A percentile compares a stretch with the other conserved stretches of the same genome.
phyloP scores from a whole-genome alignment of 2,113 vertebrate genomes.

The Australoheros scitulus region DNA sequence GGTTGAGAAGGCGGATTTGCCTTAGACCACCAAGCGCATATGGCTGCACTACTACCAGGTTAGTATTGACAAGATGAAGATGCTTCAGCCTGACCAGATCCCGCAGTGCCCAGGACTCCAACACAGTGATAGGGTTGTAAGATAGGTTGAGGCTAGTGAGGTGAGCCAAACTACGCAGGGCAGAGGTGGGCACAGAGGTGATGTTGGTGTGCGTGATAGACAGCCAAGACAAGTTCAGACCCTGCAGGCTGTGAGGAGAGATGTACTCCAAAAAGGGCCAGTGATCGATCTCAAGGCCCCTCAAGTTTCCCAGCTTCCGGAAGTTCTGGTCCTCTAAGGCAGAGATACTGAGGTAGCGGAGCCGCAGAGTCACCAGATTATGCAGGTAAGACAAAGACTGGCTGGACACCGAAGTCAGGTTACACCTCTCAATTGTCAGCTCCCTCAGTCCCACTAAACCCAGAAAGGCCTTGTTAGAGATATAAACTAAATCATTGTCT shows the following conservation, averaged over 20 bases:
- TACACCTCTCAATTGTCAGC: conserved; percentile 94
- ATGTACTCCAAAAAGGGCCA: conserved; percentile 94
- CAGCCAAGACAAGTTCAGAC: conserved; percentile 93
- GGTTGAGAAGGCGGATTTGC: conserved; percentile 92
- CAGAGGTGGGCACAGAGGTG: conserved; percentile 88
- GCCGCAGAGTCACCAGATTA: conserved; percentile 86
- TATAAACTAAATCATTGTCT: conserved; percentile 96
- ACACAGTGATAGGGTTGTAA: conserved; percentile 91
- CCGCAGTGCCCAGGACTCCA: conserved; percentile 90
- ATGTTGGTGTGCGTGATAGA: conserved; percentile 97
- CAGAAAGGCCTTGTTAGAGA: conserved; percentile 92
- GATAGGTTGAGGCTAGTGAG: conserved; percentile 93
- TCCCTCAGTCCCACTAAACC: conserved; percentile 89
- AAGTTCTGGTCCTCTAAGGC: conserved; percentile 93
- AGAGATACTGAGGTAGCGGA: conserved; percentile 91
- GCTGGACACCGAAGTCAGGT: conserved; percentile 91
- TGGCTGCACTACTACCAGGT: conserved; percentile 85
- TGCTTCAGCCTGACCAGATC: conserved; percentile 93
- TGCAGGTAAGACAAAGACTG: conserved; percentile 93
- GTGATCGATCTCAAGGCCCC: conserved; percentile 91
- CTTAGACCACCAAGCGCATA: conserved; percentile 90
- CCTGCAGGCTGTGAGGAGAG: conserved; percentile 88
- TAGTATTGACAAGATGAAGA: conserved; percentile 91
- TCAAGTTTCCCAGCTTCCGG: conserved; percentile 84
- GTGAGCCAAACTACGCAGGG: conserved; percentile 89